Conservation (phyloP, 2,797 vertebrate species). For the Esox lucius region DNA sequence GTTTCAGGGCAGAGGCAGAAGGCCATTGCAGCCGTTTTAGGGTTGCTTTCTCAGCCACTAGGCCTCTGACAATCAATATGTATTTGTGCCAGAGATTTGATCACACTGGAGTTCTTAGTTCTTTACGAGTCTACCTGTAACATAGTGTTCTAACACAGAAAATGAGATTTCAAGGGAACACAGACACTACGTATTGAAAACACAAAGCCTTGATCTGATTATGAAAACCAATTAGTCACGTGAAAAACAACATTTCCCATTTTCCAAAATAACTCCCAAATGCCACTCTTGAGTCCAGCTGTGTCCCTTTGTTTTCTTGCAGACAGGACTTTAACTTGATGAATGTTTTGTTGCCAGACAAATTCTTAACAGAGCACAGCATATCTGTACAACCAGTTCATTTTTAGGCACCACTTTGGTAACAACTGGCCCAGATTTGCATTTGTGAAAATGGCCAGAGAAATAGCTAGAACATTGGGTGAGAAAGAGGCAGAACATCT, state of each 20-base stretch:
- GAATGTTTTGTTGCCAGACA: background rate
- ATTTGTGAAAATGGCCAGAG: too few species aligned
- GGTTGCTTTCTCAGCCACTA: background rate
- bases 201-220: background rate
- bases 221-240: background rate
- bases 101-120: background rate
- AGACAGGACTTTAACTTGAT: background rate
- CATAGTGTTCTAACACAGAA: background rate
- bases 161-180: background rate
- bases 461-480: too few species aligned
- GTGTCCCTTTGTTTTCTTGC: too few species aligned
- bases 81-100: background rate
- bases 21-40: background rate
- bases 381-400: too few species aligned
- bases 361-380: background rate
- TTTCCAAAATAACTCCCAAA: background rate
- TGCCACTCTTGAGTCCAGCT: background rate
- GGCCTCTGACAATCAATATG: background rate
- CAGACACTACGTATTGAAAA: background rate
- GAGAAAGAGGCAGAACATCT: too few species aligned
- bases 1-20: background rate
- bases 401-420: too few species aligned
- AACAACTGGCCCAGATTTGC: too few species aligned
- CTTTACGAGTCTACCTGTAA: background rate
- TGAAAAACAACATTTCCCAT: background rate